Evolutionary conservation across 2,113 vertebrate genomes (phyloP).

Genomic region (Leucosticte australis): DNA sequence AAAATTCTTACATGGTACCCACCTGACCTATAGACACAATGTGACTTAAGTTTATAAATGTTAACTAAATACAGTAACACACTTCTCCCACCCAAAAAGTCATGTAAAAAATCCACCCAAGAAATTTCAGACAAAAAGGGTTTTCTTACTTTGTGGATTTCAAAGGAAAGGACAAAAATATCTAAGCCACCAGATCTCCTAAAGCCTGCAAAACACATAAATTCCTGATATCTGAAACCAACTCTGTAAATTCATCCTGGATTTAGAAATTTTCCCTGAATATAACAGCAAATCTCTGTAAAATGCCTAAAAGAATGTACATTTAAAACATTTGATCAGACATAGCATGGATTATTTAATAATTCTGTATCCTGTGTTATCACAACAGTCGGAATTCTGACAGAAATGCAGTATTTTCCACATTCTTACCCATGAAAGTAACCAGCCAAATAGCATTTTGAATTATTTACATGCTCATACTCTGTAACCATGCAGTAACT

Average conservation of each 20-base stretch:
- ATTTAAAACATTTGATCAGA: not conserved
- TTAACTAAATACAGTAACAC: not conserved
- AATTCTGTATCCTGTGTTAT: not conserved
- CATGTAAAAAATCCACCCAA: not conserved
- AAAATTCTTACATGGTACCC: not conserved
- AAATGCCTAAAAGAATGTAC: not conserved
- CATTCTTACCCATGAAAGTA: not conserved
- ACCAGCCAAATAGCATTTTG: not conserved
- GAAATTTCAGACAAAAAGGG: not conserved
- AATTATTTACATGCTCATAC: not conserved
- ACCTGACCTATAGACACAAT: not conserved
- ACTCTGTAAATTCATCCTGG: not conserved
- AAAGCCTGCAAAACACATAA: not conserved
- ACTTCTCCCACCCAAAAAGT: not conserved
- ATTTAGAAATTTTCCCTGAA: not conserved
- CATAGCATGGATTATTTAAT: not conserved
- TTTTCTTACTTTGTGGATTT: not conserved
- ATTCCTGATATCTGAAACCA: not conserved
- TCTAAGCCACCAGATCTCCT: not conserved
- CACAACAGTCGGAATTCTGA: not conserved
- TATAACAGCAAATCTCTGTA: not conserved
- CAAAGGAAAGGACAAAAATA: not conserved
- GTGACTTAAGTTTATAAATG: not conserved
- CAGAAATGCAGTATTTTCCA: conserved; percentile 13
- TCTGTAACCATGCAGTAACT: conserved; percentile 18